Percentiles rank a stretch among this genome's conserved stretches.
Evolutionary conservation across 2,113 vertebrate species (phyloP).

Genomic region (Ptyas mucosa): DNA sequence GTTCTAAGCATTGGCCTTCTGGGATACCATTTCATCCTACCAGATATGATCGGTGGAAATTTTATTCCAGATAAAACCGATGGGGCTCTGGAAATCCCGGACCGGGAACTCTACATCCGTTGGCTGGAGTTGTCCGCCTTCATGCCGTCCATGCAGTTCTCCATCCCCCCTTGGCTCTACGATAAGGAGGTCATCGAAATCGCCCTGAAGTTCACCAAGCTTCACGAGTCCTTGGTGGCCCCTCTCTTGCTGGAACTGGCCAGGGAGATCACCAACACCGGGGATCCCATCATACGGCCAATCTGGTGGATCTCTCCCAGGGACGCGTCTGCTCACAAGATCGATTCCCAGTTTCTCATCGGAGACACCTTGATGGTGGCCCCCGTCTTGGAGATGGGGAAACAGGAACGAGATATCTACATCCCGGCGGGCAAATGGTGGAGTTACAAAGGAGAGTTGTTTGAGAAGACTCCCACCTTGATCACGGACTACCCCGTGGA

Average conservation of each 20-base stretch:
- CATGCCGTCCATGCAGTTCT: constrained; percentile 98
- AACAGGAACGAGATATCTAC: constrained; percentile 92
- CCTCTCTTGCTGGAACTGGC: constrained; percentile 90
- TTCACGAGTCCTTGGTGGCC: constrained; percentile 87
- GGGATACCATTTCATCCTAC: constrained; percentile 87
- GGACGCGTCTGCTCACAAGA: constrained; percentile 83
- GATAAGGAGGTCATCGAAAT: constrained; percentile 90
- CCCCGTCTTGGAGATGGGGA: constrained; percentile 89
- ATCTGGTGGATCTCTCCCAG: constrained; percentile 95
- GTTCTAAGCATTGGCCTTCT: constrained; percentile 93
- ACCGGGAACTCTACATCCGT: constrained; percentile 93
- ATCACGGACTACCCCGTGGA: constrained; percentile 90
- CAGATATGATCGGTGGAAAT: constrained; percentile 89
- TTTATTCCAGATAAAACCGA: constrained; percentile 75
- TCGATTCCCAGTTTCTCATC: constrained; percentile 95
- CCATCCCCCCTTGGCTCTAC: constrained; percentile 91
- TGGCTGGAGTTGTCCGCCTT: constrained; percentile 95
- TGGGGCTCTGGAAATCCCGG: constrained; percentile 70
- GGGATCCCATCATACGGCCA: constrained; percentile 93
- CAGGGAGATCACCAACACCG: constrained; percentile 83
- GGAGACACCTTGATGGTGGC: constrained; percentile 96
- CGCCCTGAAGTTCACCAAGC: constrained; percentile 83
- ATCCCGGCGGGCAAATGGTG: constrained; percentile 89
- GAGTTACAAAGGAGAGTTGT: constrained; percentile 94
- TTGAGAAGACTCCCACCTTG: constrained; percentile 83